Base-by-base conservation (phyloP, 2,888 invertebrate genomes). In the Trissonchulus latispiculum region DNA sequence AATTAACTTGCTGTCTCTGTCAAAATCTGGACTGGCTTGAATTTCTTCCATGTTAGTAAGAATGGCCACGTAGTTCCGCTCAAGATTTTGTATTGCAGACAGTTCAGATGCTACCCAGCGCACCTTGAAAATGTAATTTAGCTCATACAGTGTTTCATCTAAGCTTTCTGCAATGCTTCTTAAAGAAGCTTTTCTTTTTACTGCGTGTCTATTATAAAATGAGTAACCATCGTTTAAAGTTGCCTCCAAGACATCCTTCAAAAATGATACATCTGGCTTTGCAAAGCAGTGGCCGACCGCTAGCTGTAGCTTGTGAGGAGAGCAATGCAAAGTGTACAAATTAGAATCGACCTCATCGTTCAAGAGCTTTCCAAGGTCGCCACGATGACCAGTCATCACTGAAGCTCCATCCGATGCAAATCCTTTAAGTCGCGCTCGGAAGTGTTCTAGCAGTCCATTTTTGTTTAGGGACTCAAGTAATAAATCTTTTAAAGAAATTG, bases 391-490 rank as follows among this genome's bases (percentile, higher is more conserved):
- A 8, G 33, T 29, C 68, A 68, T 68, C 8, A 68, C 68, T 68
- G 68, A 31, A 3, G 68, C 68, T 2, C 68, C 68, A 33, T 68
- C 68, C 8, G 68, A 68, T 8, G 68, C 68, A n/a, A 68, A 68
- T 8, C 68, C 68, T 15, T 15, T 15, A 15, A 48, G 23, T 15
- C 48, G 48, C 48, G 8, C 8, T 8, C 8, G 8, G 23, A 48
- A 48, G 8, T 15, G 23, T 8, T 48, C 48, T 15, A 48, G 23
- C 8, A 48, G 8, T 15, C 23, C 48, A 48, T 48, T 23, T 15
- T 23, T 48, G 48, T 8, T 48, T 23, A 48, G 23, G 23, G 48
- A 8, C 8, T 48, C 23, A 15, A 48, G 8, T 15, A 48, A 15
- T 23, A 48, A 48, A 23, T 8, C 48, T 48, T 48, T 48, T 15